Percentiles rank a stretch among this genome's conserved stretches.
These are phyloP conservation scores for Poicephalus gulielmi DNA, from an alignment of 2,113 vertebrate species.

Conservation along the genomic window DNA sequence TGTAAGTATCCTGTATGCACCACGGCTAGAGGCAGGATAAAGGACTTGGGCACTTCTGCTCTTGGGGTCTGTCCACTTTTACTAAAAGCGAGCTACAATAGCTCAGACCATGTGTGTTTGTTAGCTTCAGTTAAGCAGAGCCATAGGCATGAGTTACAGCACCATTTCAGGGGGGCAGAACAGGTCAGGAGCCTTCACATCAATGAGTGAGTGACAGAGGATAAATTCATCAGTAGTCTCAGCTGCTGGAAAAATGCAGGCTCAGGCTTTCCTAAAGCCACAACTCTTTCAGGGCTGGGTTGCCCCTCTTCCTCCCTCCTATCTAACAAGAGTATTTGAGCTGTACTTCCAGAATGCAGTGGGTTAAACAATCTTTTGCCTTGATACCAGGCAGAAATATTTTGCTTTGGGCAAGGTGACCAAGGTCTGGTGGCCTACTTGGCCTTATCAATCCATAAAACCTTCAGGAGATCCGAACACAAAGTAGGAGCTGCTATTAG, in stretches of 20 bases:
- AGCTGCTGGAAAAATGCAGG: neutral
- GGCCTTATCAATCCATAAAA: neutral
- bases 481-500: neutral
- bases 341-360: neutral
- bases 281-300: neutral
- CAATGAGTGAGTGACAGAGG: fast-evolving
- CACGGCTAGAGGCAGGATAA: neutral
- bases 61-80: neutral
- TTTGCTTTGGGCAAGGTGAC: neutral
- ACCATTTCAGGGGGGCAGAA: neutral
- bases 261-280: neutral
- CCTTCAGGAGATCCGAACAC: neutral
- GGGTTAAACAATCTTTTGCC: neutral
- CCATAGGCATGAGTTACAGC: neutral
- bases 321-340: neutral
- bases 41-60: neutral
- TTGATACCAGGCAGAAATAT: neutral
- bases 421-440: neutral
- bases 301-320: neutral
- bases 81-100: neutral
- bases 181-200: neutral
- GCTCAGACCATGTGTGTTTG: neutral
- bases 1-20: neutral
- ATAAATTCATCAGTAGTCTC: neutral
- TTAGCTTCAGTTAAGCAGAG: neutral